Conservation (phyloP, 2,797 vertebrate genomes). For the Bradypodion pumilum region DNA sequence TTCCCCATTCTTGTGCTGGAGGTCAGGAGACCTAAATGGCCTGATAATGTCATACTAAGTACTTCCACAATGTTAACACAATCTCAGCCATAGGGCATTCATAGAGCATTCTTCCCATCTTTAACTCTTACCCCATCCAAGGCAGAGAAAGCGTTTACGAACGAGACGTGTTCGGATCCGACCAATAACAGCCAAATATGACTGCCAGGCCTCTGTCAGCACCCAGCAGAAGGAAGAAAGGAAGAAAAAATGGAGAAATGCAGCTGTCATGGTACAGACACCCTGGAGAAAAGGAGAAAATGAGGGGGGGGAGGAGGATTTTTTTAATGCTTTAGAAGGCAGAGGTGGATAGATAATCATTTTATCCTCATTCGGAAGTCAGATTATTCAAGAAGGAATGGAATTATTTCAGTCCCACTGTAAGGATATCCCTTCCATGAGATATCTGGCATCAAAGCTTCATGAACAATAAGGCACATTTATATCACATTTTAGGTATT, state of each 20-base stretch:
- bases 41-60: too few relatives aligned
- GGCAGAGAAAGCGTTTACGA: slow-evolving; percentile 97
- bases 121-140: slow-evolving; percentile 93
- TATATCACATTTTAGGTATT: neutral
- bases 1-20: too few relatives aligned
- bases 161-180: slow-evolving; percentile 96
- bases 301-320: too few relatives aligned
- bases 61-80: too few relatives aligned
- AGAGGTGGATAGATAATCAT: too few relatives aligned
- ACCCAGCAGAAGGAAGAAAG: slow-evolving; percentile 99
- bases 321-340: too few relatives aligned
- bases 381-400: neutral
- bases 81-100: too few relatives aligned
- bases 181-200: slow-evolving; percentile 96
- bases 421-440: too few relatives aligned
- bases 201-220: slow-evolving; percentile 98
- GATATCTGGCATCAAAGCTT: neutral
- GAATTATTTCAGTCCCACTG: too few relatives aligned
- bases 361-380: too few relatives aligned
- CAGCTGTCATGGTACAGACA: slow-evolving; percentile 94
- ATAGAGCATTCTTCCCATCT: neutral
- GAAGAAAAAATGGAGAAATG: slow-evolving; percentile 99
- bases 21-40: too few relatives aligned
- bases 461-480: neutral
- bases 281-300: slow-evolving; percentile 74